A percentile compares a stretch with the other conserved stretches of the same genome.
phyloP scores from a whole-genome alignment of 2,888 invertebrate genomes.

The Entomobrya proxima region DNA sequence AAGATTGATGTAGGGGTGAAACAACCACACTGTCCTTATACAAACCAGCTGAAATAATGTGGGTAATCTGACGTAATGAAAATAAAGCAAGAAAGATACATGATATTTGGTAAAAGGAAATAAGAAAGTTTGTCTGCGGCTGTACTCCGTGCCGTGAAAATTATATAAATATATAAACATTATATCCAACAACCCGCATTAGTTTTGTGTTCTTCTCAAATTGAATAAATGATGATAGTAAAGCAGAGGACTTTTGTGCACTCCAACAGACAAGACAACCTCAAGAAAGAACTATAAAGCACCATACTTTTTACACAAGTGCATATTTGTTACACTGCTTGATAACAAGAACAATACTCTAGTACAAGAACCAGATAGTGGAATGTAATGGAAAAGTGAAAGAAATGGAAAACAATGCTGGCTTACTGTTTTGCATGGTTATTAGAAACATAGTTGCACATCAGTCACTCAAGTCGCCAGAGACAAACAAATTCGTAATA shows the following conservation, averaged over 20 bases:
- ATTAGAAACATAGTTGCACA: no score
- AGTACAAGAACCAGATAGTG: not conserved
- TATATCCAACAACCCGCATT: not conserved
- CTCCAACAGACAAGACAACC: not conserved
- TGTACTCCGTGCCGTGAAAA: not conserved
- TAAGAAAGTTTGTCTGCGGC: not conserved
- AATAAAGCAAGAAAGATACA: not conserved
- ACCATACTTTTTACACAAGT: no score
- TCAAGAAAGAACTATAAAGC: no score
- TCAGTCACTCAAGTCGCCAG: not conserved
- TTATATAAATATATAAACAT: not conserved
- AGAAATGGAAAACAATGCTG: not conserved
- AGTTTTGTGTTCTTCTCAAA: not conserved
- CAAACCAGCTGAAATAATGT: not conserved
- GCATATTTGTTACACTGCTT: not conserved
- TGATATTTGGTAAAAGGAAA: not conserved
- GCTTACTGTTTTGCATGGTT: not conserved
- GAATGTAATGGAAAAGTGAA: not conserved
- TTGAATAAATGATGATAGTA: slow-evolving; percentile 48
- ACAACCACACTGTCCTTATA: no score
- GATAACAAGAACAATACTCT: slow-evolving; percentile 2
- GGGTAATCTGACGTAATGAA: not conserved
- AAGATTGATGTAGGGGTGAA: no score
- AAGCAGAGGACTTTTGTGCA: not conserved
- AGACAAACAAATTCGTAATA: slow-evolving; percentile 17